phyloP scores from a whole-genome alignment of 2,113 vertebrate genomes.

The Herpailurus yagouaroundi region DNA sequence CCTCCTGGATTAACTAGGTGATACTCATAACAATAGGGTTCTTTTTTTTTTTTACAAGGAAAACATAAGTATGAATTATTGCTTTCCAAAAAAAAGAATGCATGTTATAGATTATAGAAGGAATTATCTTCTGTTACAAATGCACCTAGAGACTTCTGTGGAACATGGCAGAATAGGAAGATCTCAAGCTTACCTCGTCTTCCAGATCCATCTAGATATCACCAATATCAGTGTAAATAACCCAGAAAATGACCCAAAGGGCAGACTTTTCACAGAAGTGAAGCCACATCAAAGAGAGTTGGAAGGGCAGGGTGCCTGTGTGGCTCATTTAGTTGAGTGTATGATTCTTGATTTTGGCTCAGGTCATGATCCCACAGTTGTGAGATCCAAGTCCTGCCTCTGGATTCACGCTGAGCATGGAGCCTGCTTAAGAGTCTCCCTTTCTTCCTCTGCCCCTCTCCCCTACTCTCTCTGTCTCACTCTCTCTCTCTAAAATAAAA shows the following conservation, averaged over 20 bases:
- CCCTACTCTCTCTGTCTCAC: too few species aligned
- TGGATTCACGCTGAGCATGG: too few species aligned
- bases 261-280: not conserved
- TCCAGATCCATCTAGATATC: not conserved
- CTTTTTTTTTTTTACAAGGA: not conserved
- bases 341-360: too few species aligned
- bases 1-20: conserved; percentile 35
- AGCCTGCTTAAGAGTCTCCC: too few species aligned
- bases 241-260: not conserved
- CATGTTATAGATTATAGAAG: not conserved
- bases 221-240: not conserved
- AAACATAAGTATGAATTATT: conserved; percentile 16
- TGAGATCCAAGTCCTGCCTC: too few species aligned
- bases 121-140: not conserved
- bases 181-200: not conserved
- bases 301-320: not conserved
- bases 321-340: too few species aligned
- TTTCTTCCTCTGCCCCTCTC: too few species aligned
- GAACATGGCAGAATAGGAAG: not conserved
- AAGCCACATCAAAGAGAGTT: not conserved
- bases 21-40: not conserved
- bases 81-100: not conserved
- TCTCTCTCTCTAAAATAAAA: too few species aligned
- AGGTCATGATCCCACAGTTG: too few species aligned
- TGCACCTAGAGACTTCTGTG: not conserved